phyloP scores from a whole-genome alignment of 2,888 invertebrate genomes.

The Eulithis testata region DNA sequence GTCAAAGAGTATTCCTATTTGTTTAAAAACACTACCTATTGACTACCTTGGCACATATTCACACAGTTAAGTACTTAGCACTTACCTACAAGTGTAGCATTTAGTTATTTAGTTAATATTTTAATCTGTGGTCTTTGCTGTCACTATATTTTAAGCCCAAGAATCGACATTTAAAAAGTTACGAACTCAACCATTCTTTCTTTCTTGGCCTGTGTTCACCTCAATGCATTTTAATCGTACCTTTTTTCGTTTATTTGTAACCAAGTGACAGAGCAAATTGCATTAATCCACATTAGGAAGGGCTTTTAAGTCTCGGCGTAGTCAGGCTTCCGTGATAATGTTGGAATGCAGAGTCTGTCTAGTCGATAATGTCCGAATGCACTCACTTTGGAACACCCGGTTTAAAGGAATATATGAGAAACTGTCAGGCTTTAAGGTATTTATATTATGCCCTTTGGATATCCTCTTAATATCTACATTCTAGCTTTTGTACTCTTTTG shows the following conservation, averaged over 20 bases:
- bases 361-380: constrained; percentile 19
- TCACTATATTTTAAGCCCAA: no score
- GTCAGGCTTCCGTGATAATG: background rate
- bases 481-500: background rate
- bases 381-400: constrained; percentile 6
- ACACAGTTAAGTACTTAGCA: no score
- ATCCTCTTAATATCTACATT: no score
- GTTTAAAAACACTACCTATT: no score
- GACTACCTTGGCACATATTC: no score
- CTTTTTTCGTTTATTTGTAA: background rate
- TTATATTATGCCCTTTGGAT: background rate
- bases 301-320: background rate
- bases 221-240: background rate
- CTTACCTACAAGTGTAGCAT: no score
- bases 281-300: background rate
- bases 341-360: constrained; percentile 21
- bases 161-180: no score
- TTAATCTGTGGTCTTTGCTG: no score
- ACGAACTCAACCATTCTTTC: background rate
- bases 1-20: no score
- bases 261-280: no score
- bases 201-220: background rate
- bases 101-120: no score
- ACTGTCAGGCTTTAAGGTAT: constrained; percentile 14
- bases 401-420: constrained; percentile 23